Conservation (phyloP, 2,888 invertebrate species). For the Scaeva pyrastri region DNA sequence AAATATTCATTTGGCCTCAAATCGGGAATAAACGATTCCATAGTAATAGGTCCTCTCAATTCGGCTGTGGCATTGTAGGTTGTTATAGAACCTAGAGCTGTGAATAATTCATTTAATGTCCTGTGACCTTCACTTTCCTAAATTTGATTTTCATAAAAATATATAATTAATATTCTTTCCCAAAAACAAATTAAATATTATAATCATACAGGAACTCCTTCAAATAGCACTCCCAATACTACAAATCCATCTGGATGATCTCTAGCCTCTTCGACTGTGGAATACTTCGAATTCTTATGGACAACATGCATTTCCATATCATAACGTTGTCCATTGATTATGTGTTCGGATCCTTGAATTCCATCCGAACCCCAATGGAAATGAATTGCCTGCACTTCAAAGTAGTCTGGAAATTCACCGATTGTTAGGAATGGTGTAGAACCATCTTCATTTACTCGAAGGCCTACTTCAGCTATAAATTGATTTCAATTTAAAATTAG, state of each 20-base stretch:
- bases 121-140: constrained; percentile 76
- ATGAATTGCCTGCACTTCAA: constrained; percentile 79
- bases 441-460: constrained; percentile 78
- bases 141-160: neutral
- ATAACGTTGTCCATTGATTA: constrained; percentile 83
- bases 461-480: constrained; percentile 79
- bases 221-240: constrained; percentile 87
- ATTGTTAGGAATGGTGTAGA: constrained; percentile 79
- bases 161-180: neutral
- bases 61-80: constrained; percentile 78
- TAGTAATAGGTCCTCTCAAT: constrained; percentile 77
- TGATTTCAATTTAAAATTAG: neutral
- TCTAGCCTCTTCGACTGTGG: constrained; percentile 85
- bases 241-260: constrained; percentile 86
- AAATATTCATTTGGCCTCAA: constrained; percentile 80
- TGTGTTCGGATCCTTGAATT: constrained; percentile 86
- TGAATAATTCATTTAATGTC: constrained; percentile 78
- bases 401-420: constrained; percentile 77
- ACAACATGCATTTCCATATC: constrained; percentile 89
- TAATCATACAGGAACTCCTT: constrained; percentile 82
- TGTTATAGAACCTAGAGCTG: constrained; percentile 76
- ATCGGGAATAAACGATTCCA: constrained; percentile 79
- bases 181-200: neutral
- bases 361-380: constrained; percentile 91
- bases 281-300: constrained; percentile 86